Conservation (phyloP, 2,797 vertebrate genomes). For the Salarias fasciatus region DNA sequence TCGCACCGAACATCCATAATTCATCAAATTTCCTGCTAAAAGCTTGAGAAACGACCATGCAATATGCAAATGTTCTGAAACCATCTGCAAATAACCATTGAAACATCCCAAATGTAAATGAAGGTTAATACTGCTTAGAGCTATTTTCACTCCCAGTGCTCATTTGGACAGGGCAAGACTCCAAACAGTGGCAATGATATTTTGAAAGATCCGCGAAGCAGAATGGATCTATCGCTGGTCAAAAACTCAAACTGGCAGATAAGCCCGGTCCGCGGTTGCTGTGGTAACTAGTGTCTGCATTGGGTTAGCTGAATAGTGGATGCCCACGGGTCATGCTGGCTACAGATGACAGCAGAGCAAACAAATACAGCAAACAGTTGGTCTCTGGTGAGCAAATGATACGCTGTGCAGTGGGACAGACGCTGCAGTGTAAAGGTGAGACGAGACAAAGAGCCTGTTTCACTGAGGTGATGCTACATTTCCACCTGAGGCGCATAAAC, state of each 20-base stretch:
- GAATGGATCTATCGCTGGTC: slow-evolving; percentile 39
- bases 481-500: slow-evolving; percentile 11
- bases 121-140: background rate
- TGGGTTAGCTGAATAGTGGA: slow-evolving; percentile 51
- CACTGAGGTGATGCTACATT: slow-evolving; percentile 14
- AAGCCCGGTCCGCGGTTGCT: slow-evolving; percentile 67
- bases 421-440: slow-evolving; percentile 19
- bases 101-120: background rate
- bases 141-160: slow-evolving; percentile 1
- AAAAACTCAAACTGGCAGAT: slow-evolving; percentile 59
- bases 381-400: slow-evolving; percentile 49
- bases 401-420: slow-evolving; percentile 24
- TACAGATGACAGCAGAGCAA: slow-evolving; percentile 60
- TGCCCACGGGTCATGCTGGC: slow-evolving; percentile 41
- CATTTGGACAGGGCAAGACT: background rate
- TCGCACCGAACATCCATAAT: slow-evolving; percentile 19
- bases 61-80: slow-evolving; percentile 7
- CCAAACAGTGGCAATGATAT: background rate
- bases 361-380: slow-evolving; percentile 54
- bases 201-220: slow-evolving; percentile 22
- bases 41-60: slow-evolving; percentile 21
- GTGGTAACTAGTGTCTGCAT: slow-evolving; percentile 67
- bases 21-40: background rate
- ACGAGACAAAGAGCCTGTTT: slow-evolving; percentile 6
- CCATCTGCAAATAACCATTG: slow-evolving; percentile 1